These are phyloP conservation scores for Trachelus stipa DNA, from an alignment of 2,888 invertebrate genomes.

Conservation along the genomic window DNA sequence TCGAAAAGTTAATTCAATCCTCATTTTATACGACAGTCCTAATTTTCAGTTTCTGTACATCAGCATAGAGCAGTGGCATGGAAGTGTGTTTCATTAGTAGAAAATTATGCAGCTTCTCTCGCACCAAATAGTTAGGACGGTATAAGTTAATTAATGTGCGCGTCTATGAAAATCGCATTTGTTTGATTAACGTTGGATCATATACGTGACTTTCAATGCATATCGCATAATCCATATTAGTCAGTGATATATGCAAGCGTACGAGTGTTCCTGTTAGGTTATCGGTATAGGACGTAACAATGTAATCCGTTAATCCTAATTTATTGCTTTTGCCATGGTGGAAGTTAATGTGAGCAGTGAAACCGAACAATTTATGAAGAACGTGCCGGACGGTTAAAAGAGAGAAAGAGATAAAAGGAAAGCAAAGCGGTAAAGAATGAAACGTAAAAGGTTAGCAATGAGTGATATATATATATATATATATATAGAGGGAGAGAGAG, in stretches of 20 bases:
- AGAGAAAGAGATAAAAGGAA: background rate
- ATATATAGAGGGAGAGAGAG: background rate
- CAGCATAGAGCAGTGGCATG: background rate
- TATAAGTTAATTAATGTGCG: background rate
- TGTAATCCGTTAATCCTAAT: slow-evolving; percentile 24
- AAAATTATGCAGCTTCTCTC: too few species aligned
- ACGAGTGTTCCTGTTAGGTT: background rate
- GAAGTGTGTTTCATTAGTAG: background rate
- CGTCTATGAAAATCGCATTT: background rate
- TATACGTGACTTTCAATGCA: background rate
- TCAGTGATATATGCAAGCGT: background rate
- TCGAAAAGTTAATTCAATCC: background rate
- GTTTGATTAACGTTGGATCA: background rate
- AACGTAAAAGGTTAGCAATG: background rate
- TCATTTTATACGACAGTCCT: background rate
- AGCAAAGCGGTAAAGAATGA: background rate
- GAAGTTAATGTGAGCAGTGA: slow-evolving; percentile 15
- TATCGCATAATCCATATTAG: background rate
- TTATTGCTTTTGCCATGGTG: slow-evolving; percentile 16
- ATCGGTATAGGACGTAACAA: slow-evolving; percentile 5
- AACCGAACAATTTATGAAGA: background rate
- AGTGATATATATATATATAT: background rate
- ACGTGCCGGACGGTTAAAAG: background rate
- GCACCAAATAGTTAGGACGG: too few species aligned
- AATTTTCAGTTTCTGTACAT: background rate